These are phyloP conservation scores for Hippocampus zosterae DNA, from an alignment of 2,113 vertebrate species.

Conservation along the genomic window DNA sequence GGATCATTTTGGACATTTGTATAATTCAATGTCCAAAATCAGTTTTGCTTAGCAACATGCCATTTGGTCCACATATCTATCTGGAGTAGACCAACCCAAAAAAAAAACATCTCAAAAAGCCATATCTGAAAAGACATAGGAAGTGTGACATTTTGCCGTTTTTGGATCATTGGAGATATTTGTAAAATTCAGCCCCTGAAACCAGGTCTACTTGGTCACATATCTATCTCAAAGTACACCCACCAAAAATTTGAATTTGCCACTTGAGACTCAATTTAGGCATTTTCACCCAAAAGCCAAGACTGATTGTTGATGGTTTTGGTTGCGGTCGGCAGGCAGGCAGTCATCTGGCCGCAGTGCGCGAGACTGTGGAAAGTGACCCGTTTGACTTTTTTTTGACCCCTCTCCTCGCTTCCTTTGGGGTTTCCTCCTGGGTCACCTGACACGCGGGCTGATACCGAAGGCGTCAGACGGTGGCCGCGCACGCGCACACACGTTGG, in stretches of 20 bases:
- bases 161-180: too few relatives aligned
- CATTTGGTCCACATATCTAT: too few relatives aligned
- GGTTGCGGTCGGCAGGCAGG: slow-evolving; percentile 34
- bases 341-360: slow-evolving; percentile 34
- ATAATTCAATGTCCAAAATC: too few relatives aligned
- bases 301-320: slow-evolving; percentile 1
- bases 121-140: background rate
- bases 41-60: too few relatives aligned
- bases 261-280: background rate
- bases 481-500: background rate
- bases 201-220: too few relatives aligned
- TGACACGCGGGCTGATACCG: slow-evolving; percentile 46
- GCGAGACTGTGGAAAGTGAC: slow-evolving; percentile 25
- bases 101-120: background rate
- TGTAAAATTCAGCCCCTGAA: too few relatives aligned
- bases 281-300: slow-evolving; percentile 15
- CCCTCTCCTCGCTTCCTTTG: slow-evolving; percentile 50
- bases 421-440: slow-evolving; percentile 52
- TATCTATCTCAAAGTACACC: too few relatives aligned
- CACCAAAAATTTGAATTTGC: background rate
- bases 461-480: slow-evolving; percentile 17
- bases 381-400: slow-evolving; percentile 58
- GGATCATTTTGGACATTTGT: background rate
- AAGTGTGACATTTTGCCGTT: background rate
- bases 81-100: too few relatives aligned